Evolutionary conservation across 1,140 invertebrate species (phyloP).

Genomic region (Anthonomus grandis): DNA sequence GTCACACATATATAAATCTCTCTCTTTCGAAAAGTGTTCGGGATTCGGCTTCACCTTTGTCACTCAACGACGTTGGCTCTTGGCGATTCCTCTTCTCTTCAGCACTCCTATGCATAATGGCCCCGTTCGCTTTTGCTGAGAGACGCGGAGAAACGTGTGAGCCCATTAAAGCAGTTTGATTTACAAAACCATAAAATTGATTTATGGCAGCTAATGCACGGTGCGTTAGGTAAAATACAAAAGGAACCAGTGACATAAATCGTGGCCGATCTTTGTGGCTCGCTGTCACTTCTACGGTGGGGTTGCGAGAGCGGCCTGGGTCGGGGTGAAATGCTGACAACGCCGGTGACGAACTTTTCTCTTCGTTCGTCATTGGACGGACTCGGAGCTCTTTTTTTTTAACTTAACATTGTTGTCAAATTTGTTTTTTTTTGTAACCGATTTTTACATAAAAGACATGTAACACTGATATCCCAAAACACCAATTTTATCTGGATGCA

Average conservation of each 20-base stretch:
- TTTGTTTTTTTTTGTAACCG: too few relatives aligned
- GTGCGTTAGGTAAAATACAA: constrained; percentile 50
- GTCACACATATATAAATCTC: constrained; percentile 12
- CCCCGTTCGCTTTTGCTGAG: constrained; percentile 22
- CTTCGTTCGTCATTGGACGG: too few relatives aligned
- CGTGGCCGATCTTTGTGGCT: constrained; percentile 46
- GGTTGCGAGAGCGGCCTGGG: constrained; percentile 1
- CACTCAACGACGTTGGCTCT: constrained; percentile 22
- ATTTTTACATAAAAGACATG: too few relatives aligned
- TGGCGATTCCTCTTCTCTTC: too few relatives aligned
- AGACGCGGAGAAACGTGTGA: constrained; percentile 30
- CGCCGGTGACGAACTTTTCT: too few relatives aligned
- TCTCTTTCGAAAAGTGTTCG: constrained; percentile 8
- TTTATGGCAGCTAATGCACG: constrained; percentile 49
- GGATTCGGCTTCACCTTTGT: constrained; percentile 23
- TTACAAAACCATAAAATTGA: constrained; percentile 52
- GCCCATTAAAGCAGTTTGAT: constrained; percentile 48
- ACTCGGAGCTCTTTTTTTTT: too few relatives aligned
- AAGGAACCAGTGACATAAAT: constrained; percentile 50
- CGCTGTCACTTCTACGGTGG: constrained; percentile 41
- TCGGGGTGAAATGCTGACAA: too few relatives aligned
- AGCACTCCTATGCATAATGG: constrained; percentile 26
- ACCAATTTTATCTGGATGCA: too few relatives aligned
- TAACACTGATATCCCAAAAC: too few relatives aligned
- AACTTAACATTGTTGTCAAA: too few relatives aligned